A percentile compares a stretch with the other conserved stretches of the same genome.
phyloP scores from a whole-genome alignment of 2,113 vertebrate species.

The Nesoenas mayeri region DNA sequence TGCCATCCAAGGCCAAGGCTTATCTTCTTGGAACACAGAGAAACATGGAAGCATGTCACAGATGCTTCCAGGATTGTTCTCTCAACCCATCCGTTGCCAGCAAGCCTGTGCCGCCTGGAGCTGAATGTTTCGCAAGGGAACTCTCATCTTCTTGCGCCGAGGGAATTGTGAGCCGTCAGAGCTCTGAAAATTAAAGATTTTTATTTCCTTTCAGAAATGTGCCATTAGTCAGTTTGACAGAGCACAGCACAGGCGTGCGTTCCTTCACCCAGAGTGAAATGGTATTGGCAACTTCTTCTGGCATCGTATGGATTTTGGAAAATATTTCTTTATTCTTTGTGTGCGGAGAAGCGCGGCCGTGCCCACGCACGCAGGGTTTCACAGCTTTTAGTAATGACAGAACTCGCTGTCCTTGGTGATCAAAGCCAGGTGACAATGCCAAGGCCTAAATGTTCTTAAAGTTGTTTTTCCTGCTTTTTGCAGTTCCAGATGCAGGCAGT shows the following conservation, averaged over 20 bases:
- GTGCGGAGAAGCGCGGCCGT: neutral
- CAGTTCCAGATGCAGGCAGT: neutral
- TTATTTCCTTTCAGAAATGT: too few relatives aligned
- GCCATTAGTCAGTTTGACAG: neutral
- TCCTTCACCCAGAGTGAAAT: neutral
- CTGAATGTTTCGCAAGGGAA: neutral
- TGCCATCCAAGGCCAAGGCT: neutral
- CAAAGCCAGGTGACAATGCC: neutral
- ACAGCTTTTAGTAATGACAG: neutral
- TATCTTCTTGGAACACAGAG: neutral
- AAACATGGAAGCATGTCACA: neutral
- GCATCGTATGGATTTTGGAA: neutral
- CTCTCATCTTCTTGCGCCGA: neutral
- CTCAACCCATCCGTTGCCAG: neutral
- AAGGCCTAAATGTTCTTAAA: neutral
- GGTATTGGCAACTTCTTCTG: neutral
- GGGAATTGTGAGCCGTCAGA: too few relatives aligned
- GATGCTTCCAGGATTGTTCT: neutral
- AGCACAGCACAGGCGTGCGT: accelerated
- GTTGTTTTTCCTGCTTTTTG: neutral
- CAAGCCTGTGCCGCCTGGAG: neutral
- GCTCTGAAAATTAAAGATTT: too few relatives aligned
- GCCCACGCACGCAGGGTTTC: neutral
- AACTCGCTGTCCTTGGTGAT: neutral
- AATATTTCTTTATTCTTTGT: neutral